Evolutionary conservation across 2,113 vertebrate species (phyloP).

Genomic region (Mirza zaza): DNA sequence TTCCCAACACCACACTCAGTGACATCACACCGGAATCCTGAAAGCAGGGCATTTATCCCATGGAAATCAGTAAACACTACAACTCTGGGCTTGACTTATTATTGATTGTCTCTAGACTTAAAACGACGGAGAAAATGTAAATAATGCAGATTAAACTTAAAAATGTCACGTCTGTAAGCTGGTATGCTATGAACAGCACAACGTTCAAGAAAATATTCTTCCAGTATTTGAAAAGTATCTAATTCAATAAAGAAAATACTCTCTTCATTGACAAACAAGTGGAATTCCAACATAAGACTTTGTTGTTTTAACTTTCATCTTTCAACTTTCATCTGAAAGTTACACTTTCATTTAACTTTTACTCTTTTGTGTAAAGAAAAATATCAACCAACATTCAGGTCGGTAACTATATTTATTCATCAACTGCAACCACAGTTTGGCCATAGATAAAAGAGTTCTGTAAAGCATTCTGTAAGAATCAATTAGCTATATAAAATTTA

Average conservation of each 20-base stretch:
- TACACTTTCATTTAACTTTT: too few relatives aligned
- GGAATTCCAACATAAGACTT: not conserved
- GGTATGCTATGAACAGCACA: not conserved
- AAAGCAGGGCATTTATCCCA: not conserved
- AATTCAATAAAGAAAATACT: not conserved
- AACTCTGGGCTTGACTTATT: not conserved
- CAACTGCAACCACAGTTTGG: not conserved
- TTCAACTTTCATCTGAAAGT: too few relatives aligned
- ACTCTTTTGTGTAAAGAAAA: slow-evolving; percentile 11
- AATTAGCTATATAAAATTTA: not conserved
- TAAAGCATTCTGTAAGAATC: not conserved
- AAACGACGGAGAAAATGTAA: not conserved
- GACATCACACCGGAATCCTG: not conserved
- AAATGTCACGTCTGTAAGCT: not conserved
- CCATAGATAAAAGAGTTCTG: not conserved
- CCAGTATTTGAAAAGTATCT: not conserved
- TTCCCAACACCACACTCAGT: not conserved
- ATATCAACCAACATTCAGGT: not conserved
- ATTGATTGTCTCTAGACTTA: not conserved
- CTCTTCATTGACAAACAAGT: not conserved
- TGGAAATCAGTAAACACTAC: not conserved
- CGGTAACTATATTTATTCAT: not conserved
- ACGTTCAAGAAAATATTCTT: not conserved
- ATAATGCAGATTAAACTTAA: not conserved
- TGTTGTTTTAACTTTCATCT: not conserved